Evolutionary conservation across 1,140 invertebrate genomes (phyloP).

Genomic region (Aradophagus sp.): DNA sequence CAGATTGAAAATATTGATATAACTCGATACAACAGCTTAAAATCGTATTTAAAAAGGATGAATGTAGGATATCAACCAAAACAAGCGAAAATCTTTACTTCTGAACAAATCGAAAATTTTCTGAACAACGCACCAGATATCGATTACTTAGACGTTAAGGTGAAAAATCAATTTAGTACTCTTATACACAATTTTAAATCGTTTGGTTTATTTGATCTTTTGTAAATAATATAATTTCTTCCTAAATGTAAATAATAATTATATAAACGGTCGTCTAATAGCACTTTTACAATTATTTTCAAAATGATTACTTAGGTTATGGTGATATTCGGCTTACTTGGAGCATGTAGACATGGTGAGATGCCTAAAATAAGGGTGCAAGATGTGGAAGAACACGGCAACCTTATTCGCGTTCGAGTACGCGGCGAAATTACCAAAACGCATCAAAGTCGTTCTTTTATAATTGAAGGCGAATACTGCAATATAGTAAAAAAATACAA

Average conservation of each 20-base stretch:
- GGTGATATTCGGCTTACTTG: neutral
- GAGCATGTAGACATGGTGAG: constrained; percentile 3
- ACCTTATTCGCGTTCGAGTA: neutral
- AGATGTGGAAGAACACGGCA: neutral
- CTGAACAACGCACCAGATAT: constrained; percentile 15
- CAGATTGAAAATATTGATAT: constrained; percentile 21
- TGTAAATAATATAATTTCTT: too few species aligned
- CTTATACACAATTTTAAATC: constrained; percentile 1
- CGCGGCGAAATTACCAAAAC: too few species aligned
- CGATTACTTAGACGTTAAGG: constrained; percentile 16
- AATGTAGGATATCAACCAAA: constrained; percentile 8
- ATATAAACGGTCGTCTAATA: too few species aligned
- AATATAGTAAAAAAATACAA: neutral
- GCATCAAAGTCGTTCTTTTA: too few species aligned
- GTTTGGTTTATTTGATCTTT: too few species aligned
- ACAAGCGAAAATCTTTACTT: constrained; percentile 25
- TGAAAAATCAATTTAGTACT: constrained; percentile 6
- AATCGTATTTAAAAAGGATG: constrained; percentile 3
- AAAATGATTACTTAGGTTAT: neutral
- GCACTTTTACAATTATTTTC: too few species aligned
- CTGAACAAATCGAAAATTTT: constrained; percentile 13
- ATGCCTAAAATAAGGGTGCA: neutral
- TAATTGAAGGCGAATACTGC: too few species aligned
- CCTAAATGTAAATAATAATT: too few species aligned
- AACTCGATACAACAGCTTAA: constrained; percentile 9